phyloP scores from a whole-genome alignment of 2,113 vertebrate genomes.

The Columba livia region DNA sequence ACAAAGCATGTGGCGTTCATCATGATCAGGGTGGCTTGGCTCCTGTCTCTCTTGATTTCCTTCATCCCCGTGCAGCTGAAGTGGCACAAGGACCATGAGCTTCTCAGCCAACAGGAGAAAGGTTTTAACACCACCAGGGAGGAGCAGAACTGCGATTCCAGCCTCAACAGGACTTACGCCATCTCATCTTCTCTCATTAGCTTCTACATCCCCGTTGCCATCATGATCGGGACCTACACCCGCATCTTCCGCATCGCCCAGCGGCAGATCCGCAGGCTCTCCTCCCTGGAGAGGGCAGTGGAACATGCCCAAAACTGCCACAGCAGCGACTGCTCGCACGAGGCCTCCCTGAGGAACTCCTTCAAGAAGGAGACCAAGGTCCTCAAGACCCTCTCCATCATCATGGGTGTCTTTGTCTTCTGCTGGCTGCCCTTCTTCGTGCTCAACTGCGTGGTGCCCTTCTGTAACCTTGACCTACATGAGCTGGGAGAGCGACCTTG shows the following conservation, averaged over 20 bases:
- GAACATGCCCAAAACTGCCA: constrained; percentile 23
- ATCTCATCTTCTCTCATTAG: constrained; percentile 77
- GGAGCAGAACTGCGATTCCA: constrained; percentile 73
- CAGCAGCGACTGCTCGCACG: neutral
- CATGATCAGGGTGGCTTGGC: constrained; percentile 78
- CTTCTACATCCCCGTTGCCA: constrained; percentile 79
- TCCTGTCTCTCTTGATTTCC: constrained; percentile 81
- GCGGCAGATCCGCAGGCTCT: constrained; percentile 80
- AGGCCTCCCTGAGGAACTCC: constrained; percentile 70
- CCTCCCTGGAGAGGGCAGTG: constrained; percentile 73
- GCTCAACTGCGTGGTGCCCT: constrained; percentile 82
- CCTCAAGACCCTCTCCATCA: constrained; percentile 82
- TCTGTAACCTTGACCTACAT: constrained; percentile 32
- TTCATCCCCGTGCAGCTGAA: constrained; percentile 82
- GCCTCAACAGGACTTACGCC: constrained; percentile 78
- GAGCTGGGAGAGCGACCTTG: constrained; percentile 44
- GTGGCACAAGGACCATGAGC: constrained; percentile 74
- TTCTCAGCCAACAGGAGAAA: neutral
- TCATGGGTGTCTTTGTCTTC: constrained; percentile 83
- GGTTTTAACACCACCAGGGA: neutral
- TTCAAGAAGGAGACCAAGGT: constrained; percentile 86
- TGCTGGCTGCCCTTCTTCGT: constrained; percentile 87
- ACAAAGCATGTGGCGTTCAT: constrained; percentile 71
- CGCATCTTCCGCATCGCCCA: constrained; percentile 78
- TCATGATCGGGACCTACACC: constrained; percentile 83